Base-by-base conservation (phyloP, 2,888 invertebrate genomes). In the Crocallis elinguaria region DNA sequence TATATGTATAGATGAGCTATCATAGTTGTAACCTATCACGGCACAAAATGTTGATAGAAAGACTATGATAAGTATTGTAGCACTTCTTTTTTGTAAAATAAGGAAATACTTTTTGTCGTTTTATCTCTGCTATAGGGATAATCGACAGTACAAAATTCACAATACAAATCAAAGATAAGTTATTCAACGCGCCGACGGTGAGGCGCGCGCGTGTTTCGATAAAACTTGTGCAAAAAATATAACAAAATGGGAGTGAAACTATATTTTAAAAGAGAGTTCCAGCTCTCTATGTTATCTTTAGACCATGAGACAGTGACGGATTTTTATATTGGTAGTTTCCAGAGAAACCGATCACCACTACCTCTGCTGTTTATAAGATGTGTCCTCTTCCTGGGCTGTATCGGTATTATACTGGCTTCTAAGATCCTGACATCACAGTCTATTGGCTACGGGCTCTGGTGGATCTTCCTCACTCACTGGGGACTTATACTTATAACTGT, bases 401-500 rank as follows among this genome's bases (percentile, higher is more conserved):
- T 84, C 1, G 72, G 64, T 3, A 88, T 79, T 19, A 8, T 82
- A 13, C 19, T 86, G 5, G 13, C 82, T 0, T 88, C 88, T 0
- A 57, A 77, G 19, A 56, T 78, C 1, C 23, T 88, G 13, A 75
- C 69, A 2, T 23, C 49, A 0, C 13, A 13, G 5, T n/a, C 41
- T 0, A 37, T 66, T 2, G 14, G 41, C 0, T 52, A 74, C 0
- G 68, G 67, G 0, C 71, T 62, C 42, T 88, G 88, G 88, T 75
- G 75, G n/a, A 80, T 87, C 55, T 89, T 75, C 43, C 63, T 90
- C 62, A 90, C 89, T 8, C 86, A 88, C 52, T 90, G 89, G 89
- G 89, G 89, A 0, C 49, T 89, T 0, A 0, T 84, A 0, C 60
- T 84, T 1, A 86, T 83, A 29, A 74, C 82, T 3, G 48, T 77